Conservation (phyloP, 2,797 vertebrate species). For the Scleropages formosus region DNA sequence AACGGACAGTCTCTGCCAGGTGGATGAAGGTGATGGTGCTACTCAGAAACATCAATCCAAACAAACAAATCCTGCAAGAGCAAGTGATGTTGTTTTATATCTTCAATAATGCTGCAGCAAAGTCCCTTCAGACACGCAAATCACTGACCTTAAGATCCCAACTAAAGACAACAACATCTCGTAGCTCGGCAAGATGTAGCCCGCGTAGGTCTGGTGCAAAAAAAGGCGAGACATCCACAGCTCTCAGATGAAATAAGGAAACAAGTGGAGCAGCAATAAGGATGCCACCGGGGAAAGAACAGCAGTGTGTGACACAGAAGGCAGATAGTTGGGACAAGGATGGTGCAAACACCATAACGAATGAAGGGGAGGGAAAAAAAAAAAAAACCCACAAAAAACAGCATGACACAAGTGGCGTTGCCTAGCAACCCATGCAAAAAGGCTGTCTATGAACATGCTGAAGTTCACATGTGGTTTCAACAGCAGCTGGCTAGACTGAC, state of each 20-base stretch:
- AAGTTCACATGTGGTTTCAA: not conserved
- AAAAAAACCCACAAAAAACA: not conserved
- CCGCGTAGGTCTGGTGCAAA: too few species aligned
- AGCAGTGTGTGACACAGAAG: too few species aligned
- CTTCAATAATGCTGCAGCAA: not conserved
- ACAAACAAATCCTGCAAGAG: not conserved
- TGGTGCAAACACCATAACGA: too few species aligned
- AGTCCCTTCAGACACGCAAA: too few species aligned
- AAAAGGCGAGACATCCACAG: too few species aligned
- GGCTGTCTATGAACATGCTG: not conserved
- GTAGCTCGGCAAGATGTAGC: too few species aligned
- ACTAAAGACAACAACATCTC: too few species aligned
- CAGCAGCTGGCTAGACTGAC: not conserved
- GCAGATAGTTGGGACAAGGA: too few species aligned
- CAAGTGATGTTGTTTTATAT: not conserved
- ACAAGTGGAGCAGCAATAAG: too few species aligned
- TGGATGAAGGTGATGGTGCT: not conserved
- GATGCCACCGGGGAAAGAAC: too few species aligned
- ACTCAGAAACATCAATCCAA: not conserved
- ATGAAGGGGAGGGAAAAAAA: not conserved
- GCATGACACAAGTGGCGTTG: not conserved
- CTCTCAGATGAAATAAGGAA: too few species aligned
- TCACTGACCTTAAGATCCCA: too few species aligned
- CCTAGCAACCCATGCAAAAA: conserved; percentile 4
- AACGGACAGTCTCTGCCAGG: not conserved